Evolutionary conservation across 2,113 vertebrate species (phyloP).

Genomic region (Saccopteryx bilineata): DNA sequence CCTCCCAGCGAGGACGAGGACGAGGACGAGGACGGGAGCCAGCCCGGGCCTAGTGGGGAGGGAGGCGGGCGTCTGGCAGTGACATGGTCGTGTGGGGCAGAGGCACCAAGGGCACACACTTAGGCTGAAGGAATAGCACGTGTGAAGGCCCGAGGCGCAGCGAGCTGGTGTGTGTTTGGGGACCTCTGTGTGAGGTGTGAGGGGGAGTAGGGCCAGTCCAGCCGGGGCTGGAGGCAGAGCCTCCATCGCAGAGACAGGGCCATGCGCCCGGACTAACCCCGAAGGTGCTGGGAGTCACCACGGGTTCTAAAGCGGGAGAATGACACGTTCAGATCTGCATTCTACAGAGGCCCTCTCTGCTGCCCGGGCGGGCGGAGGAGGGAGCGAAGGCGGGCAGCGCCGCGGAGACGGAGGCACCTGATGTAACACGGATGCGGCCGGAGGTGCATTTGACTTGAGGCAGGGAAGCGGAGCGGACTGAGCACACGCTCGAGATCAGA

Average conservation of each 20-base stretch:
- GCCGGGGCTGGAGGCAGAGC: fast-evolving
- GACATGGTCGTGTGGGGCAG: fast-evolving
- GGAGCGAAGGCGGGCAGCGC: fast-evolving
- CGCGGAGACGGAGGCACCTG: fast-evolving
- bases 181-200: background rate
- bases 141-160: background rate
- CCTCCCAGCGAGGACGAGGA: background rate
- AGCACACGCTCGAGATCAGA: no score
- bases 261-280: fast-evolving
- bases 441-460: fast-evolving
- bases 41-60: background rate
- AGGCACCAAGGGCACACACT: fast-evolving
- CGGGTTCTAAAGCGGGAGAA: background rate
- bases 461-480: fast-evolving
- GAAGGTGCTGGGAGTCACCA: fast-evolving
- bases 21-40: background rate
- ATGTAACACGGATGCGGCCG: fast-evolving
- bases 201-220: background rate
- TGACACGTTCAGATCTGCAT: background rate
- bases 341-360: background rate
- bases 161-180: background rate
- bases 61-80: fast-evolving
- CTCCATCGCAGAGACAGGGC: background rate
- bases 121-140: background rate
- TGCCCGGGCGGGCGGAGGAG: fast-evolving